phyloP scores from a whole-genome alignment of 1,140 invertebrate species.

The Hirudo medicinalis region DNA sequence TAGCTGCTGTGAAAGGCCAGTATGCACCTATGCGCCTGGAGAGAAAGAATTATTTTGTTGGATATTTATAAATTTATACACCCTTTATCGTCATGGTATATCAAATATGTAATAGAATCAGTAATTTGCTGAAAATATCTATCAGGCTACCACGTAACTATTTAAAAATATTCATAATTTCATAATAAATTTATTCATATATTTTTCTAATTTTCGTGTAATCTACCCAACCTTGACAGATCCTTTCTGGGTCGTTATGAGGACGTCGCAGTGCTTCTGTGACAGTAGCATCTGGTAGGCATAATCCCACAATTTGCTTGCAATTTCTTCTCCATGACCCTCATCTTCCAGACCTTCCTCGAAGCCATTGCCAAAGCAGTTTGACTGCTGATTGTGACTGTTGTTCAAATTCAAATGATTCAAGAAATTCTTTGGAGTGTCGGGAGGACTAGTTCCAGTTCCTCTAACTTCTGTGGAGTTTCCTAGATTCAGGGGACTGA shows the following conservation, averaged over 20 bases:
- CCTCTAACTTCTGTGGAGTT: too few relatives aligned
- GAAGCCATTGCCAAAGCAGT: neutral
- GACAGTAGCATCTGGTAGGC: neutral
- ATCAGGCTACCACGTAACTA: too few relatives aligned
- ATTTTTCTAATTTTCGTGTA: neutral
- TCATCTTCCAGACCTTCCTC: neutral
- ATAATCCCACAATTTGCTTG: constrained; percentile 2
- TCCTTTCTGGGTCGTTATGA: constrained; percentile 4
- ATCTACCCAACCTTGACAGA: neutral
- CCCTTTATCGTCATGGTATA: too few relatives aligned
- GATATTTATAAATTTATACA: too few relatives aligned
- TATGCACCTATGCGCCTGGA: neutral
- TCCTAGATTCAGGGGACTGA: too few relatives aligned
- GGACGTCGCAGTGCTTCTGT: constrained; percentile 1
- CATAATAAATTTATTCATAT: neutral
- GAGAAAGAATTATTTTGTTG: too few relatives aligned
- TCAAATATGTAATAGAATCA: too few relatives aligned
- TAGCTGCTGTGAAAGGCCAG: constrained; percentile 5
- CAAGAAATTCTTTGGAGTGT: too few relatives aligned
- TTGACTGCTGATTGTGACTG: neutral
- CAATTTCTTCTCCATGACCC: neutral
- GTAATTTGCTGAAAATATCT: too few relatives aligned
- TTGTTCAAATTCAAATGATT: neutral
- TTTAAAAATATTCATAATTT: too few relatives aligned
- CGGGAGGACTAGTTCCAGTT: too few relatives aligned